A percentile compares a stretch with the other conserved stretches of the same genome.
These are phyloP conservation scores for Peromyscus leucopus DNA, from an alignment of 2,113 vertebrate genomes.

Conservation along the genomic window DNA sequence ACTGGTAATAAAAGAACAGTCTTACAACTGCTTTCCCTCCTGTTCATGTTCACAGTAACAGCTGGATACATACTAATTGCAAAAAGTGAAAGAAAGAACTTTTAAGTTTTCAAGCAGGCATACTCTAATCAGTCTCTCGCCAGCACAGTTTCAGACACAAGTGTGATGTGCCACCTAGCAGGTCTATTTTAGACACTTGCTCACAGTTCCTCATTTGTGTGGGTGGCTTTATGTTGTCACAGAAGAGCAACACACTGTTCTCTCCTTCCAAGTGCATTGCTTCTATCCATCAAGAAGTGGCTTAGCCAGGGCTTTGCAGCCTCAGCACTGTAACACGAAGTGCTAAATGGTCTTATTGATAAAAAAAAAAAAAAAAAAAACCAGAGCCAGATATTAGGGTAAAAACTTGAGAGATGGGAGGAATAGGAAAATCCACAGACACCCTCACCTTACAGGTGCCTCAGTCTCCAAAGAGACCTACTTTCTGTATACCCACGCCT, in stretches of 20 bases:
- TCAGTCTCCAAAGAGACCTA: too few species aligned
- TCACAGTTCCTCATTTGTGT: slow-evolving; percentile 27
- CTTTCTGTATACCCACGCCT: too few species aligned
- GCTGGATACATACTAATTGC: slow-evolving; percentile 56
- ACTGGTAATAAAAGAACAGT: slow-evolving; percentile 46
- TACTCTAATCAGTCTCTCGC: slow-evolving; percentile 27
- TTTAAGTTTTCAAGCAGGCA: slow-evolving; percentile 11
- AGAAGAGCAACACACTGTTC: slow-evolving; percentile 42
- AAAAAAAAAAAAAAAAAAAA: too few species aligned
- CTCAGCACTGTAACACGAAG: background rate
- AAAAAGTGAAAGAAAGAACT: slow-evolving; percentile 55
- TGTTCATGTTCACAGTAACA: background rate
- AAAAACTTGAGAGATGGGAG: too few species aligned
- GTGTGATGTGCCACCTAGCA: slow-evolving; percentile 66
- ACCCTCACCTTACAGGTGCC: too few species aligned
- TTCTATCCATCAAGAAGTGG: slow-evolving; percentile 56
- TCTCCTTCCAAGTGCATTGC: slow-evolving; percentile 16
- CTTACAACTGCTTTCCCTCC: background rate
- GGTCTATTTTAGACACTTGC: slow-evolving; percentile 70
- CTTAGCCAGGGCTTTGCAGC: background rate
- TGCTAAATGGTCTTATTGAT: too few species aligned
- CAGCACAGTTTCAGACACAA: slow-evolving; percentile 69
- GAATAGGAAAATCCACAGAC: too few species aligned
- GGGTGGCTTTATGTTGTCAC: background rate
- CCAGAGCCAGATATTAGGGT: too few species aligned